These are phyloP conservation scores for Vulpes vulpes DNA, from an alignment of 2,113 vertebrate genomes.

Conservation along the genomic window DNA sequence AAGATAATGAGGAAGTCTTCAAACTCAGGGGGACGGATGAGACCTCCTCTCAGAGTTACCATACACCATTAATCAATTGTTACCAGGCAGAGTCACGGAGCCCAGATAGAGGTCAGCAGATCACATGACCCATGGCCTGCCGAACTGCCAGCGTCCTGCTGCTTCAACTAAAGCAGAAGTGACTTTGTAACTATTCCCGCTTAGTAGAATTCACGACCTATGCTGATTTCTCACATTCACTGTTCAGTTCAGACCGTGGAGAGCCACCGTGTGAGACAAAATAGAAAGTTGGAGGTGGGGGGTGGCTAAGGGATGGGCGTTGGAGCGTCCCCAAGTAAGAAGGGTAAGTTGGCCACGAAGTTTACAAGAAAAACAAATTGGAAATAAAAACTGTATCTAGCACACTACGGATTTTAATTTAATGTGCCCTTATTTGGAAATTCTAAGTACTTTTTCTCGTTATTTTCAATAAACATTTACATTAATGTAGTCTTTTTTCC, in stretches of 20 bases:
- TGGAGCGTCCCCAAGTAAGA: not conserved
- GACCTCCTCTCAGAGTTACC: conserved; percentile 54
- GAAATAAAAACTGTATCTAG: not conserved
- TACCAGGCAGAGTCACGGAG: conserved; percentile 74
- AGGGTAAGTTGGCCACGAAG: too few relatives aligned
- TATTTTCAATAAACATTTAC: conserved; percentile 27
- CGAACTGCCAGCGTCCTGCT: not conserved
- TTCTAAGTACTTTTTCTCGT: not conserved
- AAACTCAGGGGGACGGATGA: conserved; percentile 62
- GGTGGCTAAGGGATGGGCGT: not conserved
- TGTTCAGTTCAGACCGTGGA: not conserved
- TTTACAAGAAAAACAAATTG: not conserved
- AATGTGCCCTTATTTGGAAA: not conserved
- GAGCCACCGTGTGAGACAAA: conserved; percentile 37
- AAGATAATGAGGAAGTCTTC: conserved; percentile 81
- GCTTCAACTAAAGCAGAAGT: not conserved
- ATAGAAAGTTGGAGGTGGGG: not conserved
- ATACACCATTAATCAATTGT: conserved; percentile 76
- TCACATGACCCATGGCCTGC: conserved; percentile 26
- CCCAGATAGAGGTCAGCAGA: conserved; percentile 53
- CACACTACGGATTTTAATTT: not conserved
- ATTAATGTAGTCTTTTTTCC: not conserved
- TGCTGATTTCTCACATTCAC: not conserved
- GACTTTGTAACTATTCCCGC: conserved; percentile 25
- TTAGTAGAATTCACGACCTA: conserved; percentile 10